Evolutionary conservation across 2,113 vertebrate genomes (phyloP).

Genomic region (Equus przewalskii): DNA sequence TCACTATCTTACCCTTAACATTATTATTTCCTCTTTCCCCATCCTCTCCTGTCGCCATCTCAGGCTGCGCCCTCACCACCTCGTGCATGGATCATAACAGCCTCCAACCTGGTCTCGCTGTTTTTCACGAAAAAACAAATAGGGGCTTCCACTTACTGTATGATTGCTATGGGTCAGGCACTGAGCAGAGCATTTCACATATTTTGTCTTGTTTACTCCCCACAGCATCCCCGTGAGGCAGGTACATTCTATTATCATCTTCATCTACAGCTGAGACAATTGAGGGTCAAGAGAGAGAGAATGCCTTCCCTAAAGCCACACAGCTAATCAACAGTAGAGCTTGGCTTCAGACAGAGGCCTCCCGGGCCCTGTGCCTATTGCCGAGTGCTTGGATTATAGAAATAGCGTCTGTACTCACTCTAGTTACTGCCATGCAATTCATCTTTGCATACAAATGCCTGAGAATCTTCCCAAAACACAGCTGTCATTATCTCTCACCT

Average conservation of each 20-base stretch:
- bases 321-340: background rate
- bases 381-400: background rate
- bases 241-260: background rate
- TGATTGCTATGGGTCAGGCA: background rate
- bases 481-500: background rate
- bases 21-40: background rate
- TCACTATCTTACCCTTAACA: background rate
- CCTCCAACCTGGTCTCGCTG: background rate
- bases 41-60: background rate
- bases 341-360: background rate
- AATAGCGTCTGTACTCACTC: background rate
- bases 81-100: background rate
- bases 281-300: background rate
- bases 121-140: background rate
- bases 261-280: background rate
- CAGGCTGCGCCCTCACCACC: background rate
- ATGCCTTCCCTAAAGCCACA: background rate
- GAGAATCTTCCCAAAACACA: background rate
- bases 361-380: background rate
- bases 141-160: background rate
- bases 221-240: background rate
- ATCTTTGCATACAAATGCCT: background rate
- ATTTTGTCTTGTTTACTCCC: background rate
- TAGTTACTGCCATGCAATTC: background rate
- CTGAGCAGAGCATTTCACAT: background rate